These are phyloP conservation scores for Stegastes partitus DNA, from an alignment of 2,113 vertebrate species.

Conservation along the genomic window DNA sequence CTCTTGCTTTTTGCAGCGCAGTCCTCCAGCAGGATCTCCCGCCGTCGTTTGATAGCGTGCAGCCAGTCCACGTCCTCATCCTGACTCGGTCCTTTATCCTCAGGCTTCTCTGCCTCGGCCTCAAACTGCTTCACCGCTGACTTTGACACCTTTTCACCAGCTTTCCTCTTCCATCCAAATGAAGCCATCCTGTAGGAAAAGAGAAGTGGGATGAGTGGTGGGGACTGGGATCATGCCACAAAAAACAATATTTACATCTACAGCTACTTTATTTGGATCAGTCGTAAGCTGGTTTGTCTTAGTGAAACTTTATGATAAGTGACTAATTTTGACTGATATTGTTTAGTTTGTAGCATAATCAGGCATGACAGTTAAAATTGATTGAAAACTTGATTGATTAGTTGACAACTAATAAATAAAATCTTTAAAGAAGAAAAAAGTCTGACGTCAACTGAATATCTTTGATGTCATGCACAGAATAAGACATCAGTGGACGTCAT, in stretches of 20 bases:
- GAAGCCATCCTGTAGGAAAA: conserved; percentile 88
- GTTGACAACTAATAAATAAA: too few species aligned
- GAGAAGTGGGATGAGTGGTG: too few species aligned
- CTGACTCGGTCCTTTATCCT: conserved; percentile 59
- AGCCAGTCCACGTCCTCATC: conserved; percentile 87
- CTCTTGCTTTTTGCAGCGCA: conserved; percentile 87
- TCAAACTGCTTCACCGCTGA: conserved; percentile 91
- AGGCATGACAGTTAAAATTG: too few species aligned
- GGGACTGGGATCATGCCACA: neutral
- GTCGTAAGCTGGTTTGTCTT: too few species aligned
- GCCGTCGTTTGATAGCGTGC: conserved; percentile 87
- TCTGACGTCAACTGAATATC: too few species aligned
- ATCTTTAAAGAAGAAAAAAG: too few species aligned
- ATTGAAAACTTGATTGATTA: too few species aligned
- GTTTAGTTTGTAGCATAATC: too few species aligned
- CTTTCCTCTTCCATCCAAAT: conserved; percentile 97
- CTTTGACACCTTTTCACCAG: conserved; percentile 94
- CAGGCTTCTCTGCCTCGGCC: conserved; percentile 85
- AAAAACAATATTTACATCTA: too few species aligned
- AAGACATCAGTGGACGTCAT: neutral
- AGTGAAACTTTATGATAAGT: too few species aligned
- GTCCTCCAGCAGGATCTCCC: conserved; percentile 87
- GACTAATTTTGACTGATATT: too few species aligned
- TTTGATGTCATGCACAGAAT: neutral
- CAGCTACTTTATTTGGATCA: too few species aligned